Base-by-base conservation (phyloP, 2,888 invertebrate genomes). In the Cepaea hortensis region DNA sequence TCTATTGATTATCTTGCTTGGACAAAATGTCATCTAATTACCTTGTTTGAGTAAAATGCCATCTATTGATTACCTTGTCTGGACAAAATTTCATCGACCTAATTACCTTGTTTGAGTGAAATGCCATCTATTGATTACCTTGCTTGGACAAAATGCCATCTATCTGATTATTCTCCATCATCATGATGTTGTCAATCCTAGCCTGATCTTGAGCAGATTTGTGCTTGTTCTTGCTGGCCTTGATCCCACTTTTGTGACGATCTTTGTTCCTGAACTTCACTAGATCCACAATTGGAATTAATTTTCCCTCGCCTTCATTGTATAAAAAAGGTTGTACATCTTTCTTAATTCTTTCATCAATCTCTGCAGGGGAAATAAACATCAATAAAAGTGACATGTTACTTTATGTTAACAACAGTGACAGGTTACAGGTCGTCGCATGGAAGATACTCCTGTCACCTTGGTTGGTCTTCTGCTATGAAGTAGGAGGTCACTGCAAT, bases 331-430 rank as follows among this genome's bases (percentile, higher is more conserved):
- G 98, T 91, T 97, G 97, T 20, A 91, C 97, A 94, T 98, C 97
- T 0, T 97, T 97, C 94, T 97, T 97, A 86, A 99, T 97, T 0
- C 97, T 97, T 94, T 98, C 97, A 94, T 98, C 98, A 88, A 98
- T 96, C 95, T 98, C 98, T 48, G 62, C 3, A 81, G 50, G 20
- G 18, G 11, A 76, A 73, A 73, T 4, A 73, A 5, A 73, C 0
- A 73, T 3, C 35, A 73, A 73, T 23, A 23, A 35, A n/a, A 73
- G 1, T 68, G 3, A 18, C 18, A 20, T 5, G 68, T 68, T 9
- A 68, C 68, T 23, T 73, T 4, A 73, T 73, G 6, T 23, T 13
- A 73, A 73, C 13, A 35, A 73, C 7, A 23, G 23, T 73, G 3
- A 73, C 3, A 55, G 11, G 55, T 35, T 35, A 35, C 35, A 35